phyloP scores from a whole-genome alignment of 1,140 invertebrate species.

The Brachionus rubens region DNA sequence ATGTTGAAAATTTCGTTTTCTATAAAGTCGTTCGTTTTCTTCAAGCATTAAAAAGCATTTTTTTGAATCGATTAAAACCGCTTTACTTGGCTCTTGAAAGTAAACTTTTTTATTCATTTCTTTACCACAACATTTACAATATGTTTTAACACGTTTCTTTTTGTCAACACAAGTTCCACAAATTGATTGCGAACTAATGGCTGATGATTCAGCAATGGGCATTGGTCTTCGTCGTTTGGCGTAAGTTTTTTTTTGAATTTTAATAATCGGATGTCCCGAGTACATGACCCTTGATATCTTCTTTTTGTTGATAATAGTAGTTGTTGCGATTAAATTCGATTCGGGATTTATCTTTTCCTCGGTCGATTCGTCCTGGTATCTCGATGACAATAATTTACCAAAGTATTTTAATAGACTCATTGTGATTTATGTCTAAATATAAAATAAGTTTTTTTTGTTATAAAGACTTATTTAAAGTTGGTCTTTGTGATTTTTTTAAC shows the following conservation, averaged over 20 bases:
- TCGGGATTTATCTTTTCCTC: background rate
- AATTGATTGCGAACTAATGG: background rate
- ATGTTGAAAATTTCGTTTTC: background rate
- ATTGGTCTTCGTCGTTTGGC: background rate
- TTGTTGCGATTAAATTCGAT: constrained; percentile 18
- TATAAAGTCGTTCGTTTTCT: constrained; percentile 1
- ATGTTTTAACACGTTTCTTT: background rate
- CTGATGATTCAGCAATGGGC: constrained; percentile 7
- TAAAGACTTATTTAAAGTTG: constrained; percentile 3
- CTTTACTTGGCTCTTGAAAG: background rate
- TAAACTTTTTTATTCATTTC: background rate
- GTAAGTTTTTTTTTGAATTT: background rate
- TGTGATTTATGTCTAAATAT: background rate
- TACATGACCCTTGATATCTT: constrained; percentile 4
- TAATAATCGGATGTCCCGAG: background rate
- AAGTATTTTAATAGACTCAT: constrained; percentile 7
- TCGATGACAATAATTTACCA: constrained; percentile 24
- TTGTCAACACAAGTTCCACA: background rate
- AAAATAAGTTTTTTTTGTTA: background rate
- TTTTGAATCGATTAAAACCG: background rate
- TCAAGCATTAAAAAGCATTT: background rate
- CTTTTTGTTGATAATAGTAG: constrained; percentile 13
- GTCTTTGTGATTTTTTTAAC: no score
- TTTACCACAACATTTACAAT: constrained; percentile 37
- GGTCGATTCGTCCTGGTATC: background rate